Evolutionary conservation across 2,888 invertebrate species (phyloP), one percentile per base, ranked within the genome.

Genomic region (Lochmaea crataegi): DNA sequence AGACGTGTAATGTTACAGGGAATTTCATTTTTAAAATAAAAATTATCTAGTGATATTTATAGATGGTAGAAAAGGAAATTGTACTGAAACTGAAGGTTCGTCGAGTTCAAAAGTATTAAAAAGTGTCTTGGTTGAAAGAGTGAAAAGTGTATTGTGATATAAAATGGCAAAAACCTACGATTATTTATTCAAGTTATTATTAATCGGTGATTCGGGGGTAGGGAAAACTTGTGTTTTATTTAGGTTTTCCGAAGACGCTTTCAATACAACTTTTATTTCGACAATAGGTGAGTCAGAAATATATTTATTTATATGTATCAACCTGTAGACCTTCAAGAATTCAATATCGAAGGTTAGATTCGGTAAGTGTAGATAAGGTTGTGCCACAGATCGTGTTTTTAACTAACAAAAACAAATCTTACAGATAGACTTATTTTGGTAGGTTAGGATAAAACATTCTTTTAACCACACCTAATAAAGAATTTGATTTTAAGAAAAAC

Each of bases 161-260:
- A 77, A 73, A 91, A 96, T 96, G 96, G 96, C 96, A 86, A 97
- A 96, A 91, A 96, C 96, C 79, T 97, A 97, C 90, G 97, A 97
- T 89, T 91, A 96, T 85, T 89, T 97, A 83, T 97, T 97, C 88
- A 97, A 97, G 90, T 89, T 97, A 82, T 89, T 97, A 80, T 90
- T 97, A 80, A 97, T 97, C 87, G 97, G 97, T 80, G 97, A 97
- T 88, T 96, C 96, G 67, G 96, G 96, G 80, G 97, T 97, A 80
- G 97, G 97, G 82, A 97, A 97, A 88, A 97, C 97, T 71, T 96
- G 96, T 87, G 96, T 97, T 87, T 89, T 97, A 82, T 97, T 96
- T 87, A 92, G 97, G 86, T 97, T 97, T 89, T 96, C 96, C 80
- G 97, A 97, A 87, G 96, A 97, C 89, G 96, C 96, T 82, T 97